Evolutionary conservation across 2,888 invertebrate genomes (phyloP), one percentile per base, ranked within the genome.

Genomic region (Eremobia ochroleuca): DNA sequence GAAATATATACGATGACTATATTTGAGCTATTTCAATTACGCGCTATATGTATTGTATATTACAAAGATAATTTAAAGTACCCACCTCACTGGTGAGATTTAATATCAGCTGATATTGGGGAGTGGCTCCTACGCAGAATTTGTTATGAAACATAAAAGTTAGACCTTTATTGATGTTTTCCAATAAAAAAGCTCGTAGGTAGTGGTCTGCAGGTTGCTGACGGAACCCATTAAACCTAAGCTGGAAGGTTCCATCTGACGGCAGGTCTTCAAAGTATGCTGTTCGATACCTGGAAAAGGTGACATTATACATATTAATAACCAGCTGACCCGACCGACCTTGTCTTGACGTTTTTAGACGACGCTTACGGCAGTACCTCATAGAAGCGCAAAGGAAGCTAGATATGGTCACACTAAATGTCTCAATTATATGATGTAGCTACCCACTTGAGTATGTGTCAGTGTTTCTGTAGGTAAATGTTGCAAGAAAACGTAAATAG

Each of bases 181-280:
- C 98, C 37, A 98, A 89, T 90, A 98, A 98, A 93, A 98, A 99
- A 0, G 98, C 97, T 67, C 99, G 95, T 96, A 99, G 97, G 92
- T 99, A 99, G 94, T 99, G 99, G 94, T 99, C 98, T 0, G 99
- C 98, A 0, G 99, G 99, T 87, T 98, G 98, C 4, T 97, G 94
- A 69, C 97, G 91, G 93, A 99, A 99, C 0, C 99, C 99, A 87
- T 98, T 98, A 92, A 99, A 97, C 28, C 99, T 97, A 93, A 98
- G 98, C 2, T 98, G 98, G 92, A 99, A 99, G 0, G 99, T 99
- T 0, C 99, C 99, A n/a, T 98, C 97, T 87, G 97, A 95, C 0
- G 98, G 98, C 85, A 98, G 97, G 92, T 99, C 99, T 92, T 99
- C 99, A 88, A 98, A 98, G 93, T 98, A 99, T 0, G 98, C 98